Conservation (phyloP, 2,797 vertebrate genomes). For the Percopsis omiscomaycus region DNA sequence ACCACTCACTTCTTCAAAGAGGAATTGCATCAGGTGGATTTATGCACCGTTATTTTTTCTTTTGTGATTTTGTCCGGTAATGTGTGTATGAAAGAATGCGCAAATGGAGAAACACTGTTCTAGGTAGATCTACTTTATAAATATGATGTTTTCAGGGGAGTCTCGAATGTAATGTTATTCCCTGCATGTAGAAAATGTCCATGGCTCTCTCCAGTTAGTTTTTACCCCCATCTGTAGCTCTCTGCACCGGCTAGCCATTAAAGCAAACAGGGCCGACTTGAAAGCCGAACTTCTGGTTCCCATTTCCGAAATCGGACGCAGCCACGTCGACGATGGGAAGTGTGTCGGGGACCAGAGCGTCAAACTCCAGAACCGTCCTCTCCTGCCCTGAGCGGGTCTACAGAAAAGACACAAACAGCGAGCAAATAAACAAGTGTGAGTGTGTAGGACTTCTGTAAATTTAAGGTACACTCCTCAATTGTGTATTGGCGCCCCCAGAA, state of each 20-base stretch:
- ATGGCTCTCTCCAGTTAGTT: constrained; percentile 58
- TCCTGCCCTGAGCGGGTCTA: constrained; percentile 91
- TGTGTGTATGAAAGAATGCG: constrained; percentile 8
- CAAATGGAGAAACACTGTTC: constrained; percentile 50
- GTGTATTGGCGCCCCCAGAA: too few species aligned
- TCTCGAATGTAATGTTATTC: constrained; percentile 58
- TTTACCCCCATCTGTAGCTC: constrained; percentile 38
- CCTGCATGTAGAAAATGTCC: constrained; percentile 70
- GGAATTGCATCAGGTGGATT: constrained; percentile 9
- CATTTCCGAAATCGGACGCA: constrained; percentile 92
- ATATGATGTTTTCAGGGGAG: constrained; percentile 57
- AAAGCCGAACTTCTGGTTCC: constrained; percentile 95
- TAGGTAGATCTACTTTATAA: constrained; percentile 60
- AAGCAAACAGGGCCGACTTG: constrained; percentile 95
- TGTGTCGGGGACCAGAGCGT: constrained; percentile 85
- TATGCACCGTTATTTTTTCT: constrained; percentile 1
- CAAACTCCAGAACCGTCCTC: constrained; percentile 88
- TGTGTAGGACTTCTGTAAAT: background rate
- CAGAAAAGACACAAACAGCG: constrained; percentile 13
- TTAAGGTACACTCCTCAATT: too few species aligned
- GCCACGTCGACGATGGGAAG: constrained; percentile 91
- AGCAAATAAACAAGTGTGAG: background rate
- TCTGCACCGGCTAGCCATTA: constrained; percentile 76
- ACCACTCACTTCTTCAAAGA: constrained; percentile 40
- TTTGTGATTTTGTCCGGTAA: background rate